Evolutionary conservation across 2,797 vertebrate species (phyloP).

Genomic region (Schizothorax lantsangensis): DNA sequence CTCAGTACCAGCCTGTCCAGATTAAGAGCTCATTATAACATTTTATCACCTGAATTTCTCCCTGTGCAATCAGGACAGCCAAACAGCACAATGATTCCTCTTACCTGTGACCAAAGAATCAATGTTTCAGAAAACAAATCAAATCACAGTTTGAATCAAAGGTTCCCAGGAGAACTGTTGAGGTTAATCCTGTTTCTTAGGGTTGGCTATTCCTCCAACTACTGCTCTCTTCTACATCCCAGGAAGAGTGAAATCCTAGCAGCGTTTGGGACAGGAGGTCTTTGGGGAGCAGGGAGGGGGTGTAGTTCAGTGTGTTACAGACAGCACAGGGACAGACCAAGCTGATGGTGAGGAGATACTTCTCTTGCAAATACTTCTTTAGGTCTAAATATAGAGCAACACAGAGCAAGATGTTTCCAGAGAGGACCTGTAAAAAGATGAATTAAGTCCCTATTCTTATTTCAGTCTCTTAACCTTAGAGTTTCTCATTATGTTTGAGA

Average conservation of each 20-base stretch:
- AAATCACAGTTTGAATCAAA: conserved; percentile 33
- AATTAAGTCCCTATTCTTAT: neutral
- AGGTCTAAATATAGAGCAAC: conserved; percentile 81
- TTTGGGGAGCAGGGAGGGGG: conserved; percentile 45
- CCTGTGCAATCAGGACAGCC: neutral
- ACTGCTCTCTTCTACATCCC: conserved; percentile 69
- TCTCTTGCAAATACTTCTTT: conserved; percentile 75
- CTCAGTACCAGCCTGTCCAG: conserved; percentile 14
- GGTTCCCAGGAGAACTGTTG: conserved; percentile 35
- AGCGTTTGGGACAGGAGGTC: conserved; percentile 67
- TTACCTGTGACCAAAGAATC: conserved; percentile 56
- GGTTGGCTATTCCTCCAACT: conserved; percentile 46
- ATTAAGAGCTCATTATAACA: conserved; percentile 43
- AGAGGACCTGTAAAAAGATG: conserved; percentile 37
- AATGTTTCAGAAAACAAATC: conserved; percentile 46
- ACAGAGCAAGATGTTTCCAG: conserved; percentile 60
- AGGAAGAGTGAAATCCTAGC: conserved; percentile 75
- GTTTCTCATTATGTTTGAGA: neutral
- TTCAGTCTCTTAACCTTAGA: neutral
- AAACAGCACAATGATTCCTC: conserved; percentile 21
- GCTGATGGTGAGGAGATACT: conserved; percentile 71
- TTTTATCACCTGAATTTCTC: conserved; percentile 38
- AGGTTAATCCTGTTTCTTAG: conserved; percentile 50
- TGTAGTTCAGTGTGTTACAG: conserved; percentile 69
- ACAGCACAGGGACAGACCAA: conserved; percentile 76